Conservation (phyloP, 37 sponge, comb jelly and placozoan genomes). For the Theonella swinhoei region DNA sequence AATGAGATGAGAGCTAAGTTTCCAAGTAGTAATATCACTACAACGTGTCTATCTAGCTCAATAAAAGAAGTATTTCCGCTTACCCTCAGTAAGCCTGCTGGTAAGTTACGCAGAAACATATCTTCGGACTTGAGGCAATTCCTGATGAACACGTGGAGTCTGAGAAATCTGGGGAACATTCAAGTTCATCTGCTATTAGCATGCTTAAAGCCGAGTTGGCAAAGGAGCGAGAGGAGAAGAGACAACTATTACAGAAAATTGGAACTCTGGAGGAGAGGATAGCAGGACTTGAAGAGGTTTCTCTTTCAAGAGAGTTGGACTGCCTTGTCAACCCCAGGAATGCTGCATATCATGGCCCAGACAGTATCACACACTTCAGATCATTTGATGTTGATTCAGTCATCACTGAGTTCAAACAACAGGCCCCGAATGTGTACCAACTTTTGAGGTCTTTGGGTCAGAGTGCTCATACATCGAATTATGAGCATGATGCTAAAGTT, state of each 20-base stretch:
- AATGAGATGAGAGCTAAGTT: background rate
- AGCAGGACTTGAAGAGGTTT: background rate
- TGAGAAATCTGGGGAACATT: too few species aligned
- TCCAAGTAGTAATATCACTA: background rate
- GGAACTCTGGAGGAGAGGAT: too few species aligned
- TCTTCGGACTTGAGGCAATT: background rate
- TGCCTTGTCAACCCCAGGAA: background rate
- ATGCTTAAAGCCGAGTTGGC: too few species aligned
- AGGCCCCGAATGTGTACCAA: constrained; percentile 12
- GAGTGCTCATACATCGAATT: background rate
- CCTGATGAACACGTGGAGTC: background rate
- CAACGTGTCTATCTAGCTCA: background rate
- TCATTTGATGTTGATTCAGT: background rate
- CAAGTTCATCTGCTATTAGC: too few species aligned
- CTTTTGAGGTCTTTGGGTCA: constrained; percentile 1
- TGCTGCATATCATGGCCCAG: constrained; percentile 24
- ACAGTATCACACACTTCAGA: constrained; percentile 1
- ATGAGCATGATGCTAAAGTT: background rate
- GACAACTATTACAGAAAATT: too few species aligned
- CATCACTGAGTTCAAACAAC: background rate
- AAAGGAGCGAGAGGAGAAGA: too few species aligned
- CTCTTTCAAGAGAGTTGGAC: background rate
- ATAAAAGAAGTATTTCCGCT: constrained; percentile 1
- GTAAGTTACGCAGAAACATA: background rate
- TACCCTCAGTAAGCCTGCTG: background rate